Evolutionary conservation across 2,888 invertebrate genomes (phyloP).

Genomic region (Eristalinus sepulchralis): DNA sequence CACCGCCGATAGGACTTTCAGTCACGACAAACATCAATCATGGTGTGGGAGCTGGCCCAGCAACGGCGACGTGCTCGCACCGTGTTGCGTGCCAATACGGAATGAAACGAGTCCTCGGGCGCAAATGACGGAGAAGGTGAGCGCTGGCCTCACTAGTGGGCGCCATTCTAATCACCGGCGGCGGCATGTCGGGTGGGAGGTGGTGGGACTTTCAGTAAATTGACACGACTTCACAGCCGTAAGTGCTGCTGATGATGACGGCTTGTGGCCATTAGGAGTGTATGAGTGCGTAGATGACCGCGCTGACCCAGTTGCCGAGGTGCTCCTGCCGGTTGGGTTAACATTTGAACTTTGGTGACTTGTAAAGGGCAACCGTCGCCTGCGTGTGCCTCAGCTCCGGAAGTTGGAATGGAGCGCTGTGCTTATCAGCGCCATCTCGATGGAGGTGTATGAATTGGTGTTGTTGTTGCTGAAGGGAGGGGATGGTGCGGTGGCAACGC

Average conservation of each 20-base stretch:
- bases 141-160: not conserved
- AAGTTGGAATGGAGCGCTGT: not conserved
- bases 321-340: not conserved
- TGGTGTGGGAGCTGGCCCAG: not conserved
- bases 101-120: conserved; percentile 32
- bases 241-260: not conserved
- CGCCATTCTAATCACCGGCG: not conserved
- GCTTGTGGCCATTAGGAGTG: not conserved
- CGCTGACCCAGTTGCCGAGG: not conserved
- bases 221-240: not conserved
- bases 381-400: no score
- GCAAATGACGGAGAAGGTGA: not conserved
- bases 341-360: not conserved
- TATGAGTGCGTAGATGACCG: not conserved
- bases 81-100: conserved; percentile 51
- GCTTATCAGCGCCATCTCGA: not conserved
- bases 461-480: not conserved
- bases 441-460: not conserved
- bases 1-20: not conserved
- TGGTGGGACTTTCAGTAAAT: not conserved
- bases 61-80: not conserved
- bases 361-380: not conserved
- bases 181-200: not conserved
- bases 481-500: not conserved
- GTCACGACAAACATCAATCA: conserved; percentile 44